Percentiles rank a stretch among this genome's conserved stretches.
Evolutionary conservation across 1,140 invertebrate species (phyloP).

Genomic region (Anagrus nilaparvatae): DNA sequence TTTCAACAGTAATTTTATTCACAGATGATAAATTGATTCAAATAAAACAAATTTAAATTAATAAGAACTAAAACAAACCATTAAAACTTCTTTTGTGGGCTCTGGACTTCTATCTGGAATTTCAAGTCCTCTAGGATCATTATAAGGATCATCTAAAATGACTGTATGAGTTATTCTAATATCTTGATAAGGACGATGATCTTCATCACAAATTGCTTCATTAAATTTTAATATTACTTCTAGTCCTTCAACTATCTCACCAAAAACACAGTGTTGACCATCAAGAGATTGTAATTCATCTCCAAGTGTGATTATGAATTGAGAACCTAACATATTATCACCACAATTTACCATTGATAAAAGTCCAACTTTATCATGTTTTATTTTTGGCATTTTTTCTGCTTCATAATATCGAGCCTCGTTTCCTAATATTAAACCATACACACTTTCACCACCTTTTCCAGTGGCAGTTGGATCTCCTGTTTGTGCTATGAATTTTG

Average conservation of each 20-base stretch:
- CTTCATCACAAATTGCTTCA: slow-evolving; percentile 85
- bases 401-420: slow-evolving; percentile 86
- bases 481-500: slow-evolving; percentile 94
- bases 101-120: slow-evolving; percentile 80
- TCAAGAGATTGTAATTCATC: slow-evolving; percentile 87
- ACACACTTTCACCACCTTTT: slow-evolving; percentile 84
- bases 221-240: slow-evolving; percentile 86
- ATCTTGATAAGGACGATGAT: slow-evolving; percentile 89
- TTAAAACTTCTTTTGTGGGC: slow-evolving; percentile 66
- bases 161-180: slow-evolving; percentile 97
- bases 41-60: slow-evolving; percentile 1
- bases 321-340: slow-evolving; percentile 85
- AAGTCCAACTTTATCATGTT: slow-evolving; percentile 76
- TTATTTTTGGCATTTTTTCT: slow-evolving; percentile 83
- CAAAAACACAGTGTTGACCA: slow-evolving; percentile 91
- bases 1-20: neutral
- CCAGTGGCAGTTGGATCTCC: slow-evolving; percentile 93
- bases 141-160: slow-evolving; percentile 91
- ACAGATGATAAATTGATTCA: neutral
- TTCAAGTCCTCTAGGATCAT: slow-evolving; percentile 69
- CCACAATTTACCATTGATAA: slow-evolving; percentile 96
- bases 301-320: slow-evolving; percentile 94
- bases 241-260: slow-evolving; percentile 87
- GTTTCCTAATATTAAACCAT: slow-evolving; percentile 71
- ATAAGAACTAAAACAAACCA: slow-evolving; percentile 35